Base-by-base conservation (phyloP, 1,140 invertebrate genomes). In the Uloborus diversus region DNA sequence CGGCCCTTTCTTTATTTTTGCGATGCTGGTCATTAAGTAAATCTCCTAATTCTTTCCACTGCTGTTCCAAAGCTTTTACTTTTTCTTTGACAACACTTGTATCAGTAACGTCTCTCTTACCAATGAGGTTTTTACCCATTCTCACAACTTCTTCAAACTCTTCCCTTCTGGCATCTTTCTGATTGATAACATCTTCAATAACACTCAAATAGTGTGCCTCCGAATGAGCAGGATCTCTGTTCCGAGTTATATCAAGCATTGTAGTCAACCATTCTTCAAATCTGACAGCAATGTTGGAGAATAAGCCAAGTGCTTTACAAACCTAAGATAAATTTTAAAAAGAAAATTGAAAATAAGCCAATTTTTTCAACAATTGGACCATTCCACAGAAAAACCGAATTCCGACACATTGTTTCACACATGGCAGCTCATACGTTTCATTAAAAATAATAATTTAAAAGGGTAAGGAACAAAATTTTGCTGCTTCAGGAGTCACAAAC, bases 21-120 rank as follows among this genome's bases (percentile, higher is more conserved):
- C 93, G 91, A 81, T 93, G 91, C 82, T 94, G 94, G 83, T 97
- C 95, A 81, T 94, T 92, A 5, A 98, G 88, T 0, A 92, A 81
- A 56, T 90, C 89, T 79, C 92, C 92, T 62, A 96, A 88, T 84
- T 96, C 95, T 51, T 93, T 92, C 95, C 95, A 97, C 84, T 93
- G 92, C 51, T 91, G 91, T 86, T 97, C 95, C 56, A 98, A 87
- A 3, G 92, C 49, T 64, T 28, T 83, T 85, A 90, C 92, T 80
- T 92, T 92, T 84, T 97, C 95, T 57, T 95, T 91, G n/a, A 97
- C 90, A 3, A 90, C 89, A 25, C 91, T 91, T 0, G 93, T 93
- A 83, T 98, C 96, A 0, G 94, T 96, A 2, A 96, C 92, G 85
- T 97, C 94, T 75, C 95, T 94, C 87, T 96, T 94, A 5, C 91